phyloP scores from a whole-genome alignment of 2,113 vertebrate species.

The Propithecus coquereli region DNA sequence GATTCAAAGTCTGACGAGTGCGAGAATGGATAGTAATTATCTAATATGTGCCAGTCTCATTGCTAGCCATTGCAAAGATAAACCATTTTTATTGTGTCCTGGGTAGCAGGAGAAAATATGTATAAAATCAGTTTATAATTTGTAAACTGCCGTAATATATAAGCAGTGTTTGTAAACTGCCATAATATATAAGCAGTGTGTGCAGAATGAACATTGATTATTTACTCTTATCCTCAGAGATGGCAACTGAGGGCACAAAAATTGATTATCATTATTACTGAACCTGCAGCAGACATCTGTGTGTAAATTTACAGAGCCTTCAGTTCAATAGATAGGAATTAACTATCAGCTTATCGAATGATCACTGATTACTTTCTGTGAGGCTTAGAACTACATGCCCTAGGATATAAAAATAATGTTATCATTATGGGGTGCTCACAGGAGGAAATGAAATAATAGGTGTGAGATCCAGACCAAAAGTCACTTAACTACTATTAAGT shows the following conservation, averaged over 20 bases:
- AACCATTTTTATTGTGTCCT: background rate
- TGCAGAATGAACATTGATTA: background rate
- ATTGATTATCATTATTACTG: background rate
- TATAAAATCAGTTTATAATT: background rate
- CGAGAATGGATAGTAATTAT: background rate
- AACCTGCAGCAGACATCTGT: background rate
- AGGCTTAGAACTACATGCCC: background rate
- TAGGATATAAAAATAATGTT: slow-evolving; percentile 7
- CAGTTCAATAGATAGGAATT: slow-evolving; percentile 12
- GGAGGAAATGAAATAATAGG: background rate
- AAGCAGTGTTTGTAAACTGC: background rate
- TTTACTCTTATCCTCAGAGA: slow-evolving; percentile 33
- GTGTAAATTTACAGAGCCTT: slow-evolving; percentile 23
- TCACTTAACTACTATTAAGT: background rate
- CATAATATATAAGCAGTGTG: background rate
- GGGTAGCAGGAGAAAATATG: background rate
- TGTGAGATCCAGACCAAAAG: slow-evolving; percentile 6
- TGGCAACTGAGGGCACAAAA: background rate
- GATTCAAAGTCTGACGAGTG: background rate
- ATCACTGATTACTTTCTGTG: background rate
- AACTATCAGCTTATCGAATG: background rate
- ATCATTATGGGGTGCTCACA: background rate
- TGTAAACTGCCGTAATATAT: background rate
- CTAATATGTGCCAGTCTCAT: background rate
- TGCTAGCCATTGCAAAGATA: background rate